Base-by-base conservation (phyloP, 2,888 invertebrate species). In the Aethes cnicana region DNA sequence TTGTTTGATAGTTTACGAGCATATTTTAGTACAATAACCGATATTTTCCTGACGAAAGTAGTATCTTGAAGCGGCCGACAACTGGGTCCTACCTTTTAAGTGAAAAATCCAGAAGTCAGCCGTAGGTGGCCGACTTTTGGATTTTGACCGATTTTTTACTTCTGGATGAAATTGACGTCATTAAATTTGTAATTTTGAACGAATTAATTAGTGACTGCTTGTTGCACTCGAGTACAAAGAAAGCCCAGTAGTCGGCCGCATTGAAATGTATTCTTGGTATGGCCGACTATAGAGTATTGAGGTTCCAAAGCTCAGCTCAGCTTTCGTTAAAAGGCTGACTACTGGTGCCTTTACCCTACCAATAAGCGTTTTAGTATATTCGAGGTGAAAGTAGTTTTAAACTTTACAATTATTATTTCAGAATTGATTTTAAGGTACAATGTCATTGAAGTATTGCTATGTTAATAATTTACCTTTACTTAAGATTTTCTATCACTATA, bases 401-500 rank as follows among this genome's bases (percentile, higher is more conserved):
- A 56, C 41, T 69, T 66, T 68, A 66, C 62, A 56, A 58, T 49
- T 55, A 16, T 12, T 47, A 28, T 64, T 64, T 64, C 64, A 64
- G 65, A 53, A 61, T 67, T 67, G 60, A 71, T 71, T 69, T 64
- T 78, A 77, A 77, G 75, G 65, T 73, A 68, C 65, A 74, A 71
- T 64, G 60, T 62, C 55, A 60, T 64, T 68, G 46, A 52, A 44
- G 49, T 41, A 44, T 48, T 47, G 37, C 26, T 35, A 30, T 33
- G 4, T 41, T 16, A 42, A 32, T 48, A 4, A 32, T 39, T 42
- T 41, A 25, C 11, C 20, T 41, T 20, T 16, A 20, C 17, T 20
- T 37, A 44, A 26, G 25, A 18, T 14, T 18, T 50, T 33, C n/a
- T n/a, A n/a, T n/a, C n/a, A n/a, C n/a, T n/a, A n/a, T n/a, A n/a